Evolutionary conservation across 2,888 invertebrate genomes (phyloP).

Genomic region (Oxystoma pomonae): DNA sequence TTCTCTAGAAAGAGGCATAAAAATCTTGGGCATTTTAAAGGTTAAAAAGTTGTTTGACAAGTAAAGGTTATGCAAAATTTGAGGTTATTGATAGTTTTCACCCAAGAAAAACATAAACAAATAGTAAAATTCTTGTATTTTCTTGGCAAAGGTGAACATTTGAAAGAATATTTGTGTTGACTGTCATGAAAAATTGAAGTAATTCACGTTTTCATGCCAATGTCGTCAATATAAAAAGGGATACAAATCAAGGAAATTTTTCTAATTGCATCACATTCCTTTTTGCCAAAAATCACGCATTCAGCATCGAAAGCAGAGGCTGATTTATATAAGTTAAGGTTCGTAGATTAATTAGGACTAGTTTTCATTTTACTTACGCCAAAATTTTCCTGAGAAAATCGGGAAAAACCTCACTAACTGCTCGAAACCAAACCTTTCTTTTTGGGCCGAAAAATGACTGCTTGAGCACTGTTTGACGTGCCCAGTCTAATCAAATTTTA

Average conservation of each 20-base stretch:
- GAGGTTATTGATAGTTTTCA: constrained; percentile 46
- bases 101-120: constrained; percentile 47
- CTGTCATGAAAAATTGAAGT: neutral
- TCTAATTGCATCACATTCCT: neutral
- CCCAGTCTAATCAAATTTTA: neutral
- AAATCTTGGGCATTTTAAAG: neutral
- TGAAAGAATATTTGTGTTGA: too few species aligned
- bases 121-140: too few species aligned
- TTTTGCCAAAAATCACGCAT: neutral
- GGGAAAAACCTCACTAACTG: neutral
- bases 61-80: constrained; percentile 48
- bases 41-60: constrained; percentile 41
- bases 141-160: too few species aligned
- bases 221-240: constrained; percentile 37
- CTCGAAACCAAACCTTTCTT: neutral
- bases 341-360: neutral
- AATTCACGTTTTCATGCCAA: constrained; percentile 33
- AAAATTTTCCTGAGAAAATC: neutral
- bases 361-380: neutral
- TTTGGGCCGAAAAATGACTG: neutral
- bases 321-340: neutral
- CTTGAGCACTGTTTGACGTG: neutral
- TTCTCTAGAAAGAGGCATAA: neutral
- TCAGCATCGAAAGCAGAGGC: neutral
- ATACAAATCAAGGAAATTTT: constrained; percentile 16